A percentile compares a stretch with the other conserved stretches of the same genome.
Conservation (phyloP, 2,888 invertebrate genomes). For the Palloptera scutellata region DNA sequence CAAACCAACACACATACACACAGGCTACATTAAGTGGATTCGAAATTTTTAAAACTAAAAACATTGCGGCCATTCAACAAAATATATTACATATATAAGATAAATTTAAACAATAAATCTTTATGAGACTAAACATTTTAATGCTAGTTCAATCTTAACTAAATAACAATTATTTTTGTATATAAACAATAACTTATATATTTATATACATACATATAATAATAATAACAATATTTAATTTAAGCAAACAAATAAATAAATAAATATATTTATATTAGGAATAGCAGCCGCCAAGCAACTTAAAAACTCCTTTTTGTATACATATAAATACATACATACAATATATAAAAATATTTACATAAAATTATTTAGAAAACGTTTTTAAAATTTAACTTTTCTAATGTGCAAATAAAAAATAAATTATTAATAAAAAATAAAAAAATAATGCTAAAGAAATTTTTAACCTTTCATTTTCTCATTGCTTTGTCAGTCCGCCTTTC, state of each 20-base stretch:
- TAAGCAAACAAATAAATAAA: conserved; percentile 10
- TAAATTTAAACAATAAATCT: conserved; percentile 19
- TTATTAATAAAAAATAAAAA: conserved; percentile 41
- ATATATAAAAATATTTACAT: conserved; percentile 32
- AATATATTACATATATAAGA: conserved; percentile 3
- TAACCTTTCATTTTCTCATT: background rate
- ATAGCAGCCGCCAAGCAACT: conserved; percentile 44
- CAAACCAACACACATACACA: background rate
- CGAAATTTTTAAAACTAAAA: background rate
- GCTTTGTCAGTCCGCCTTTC: no score
- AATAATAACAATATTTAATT: background rate
- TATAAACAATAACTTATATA: conserved; percentile 8
- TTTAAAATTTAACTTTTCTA: conserved; percentile 15
- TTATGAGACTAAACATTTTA: conserved; percentile 28
- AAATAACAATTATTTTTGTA: background rate
- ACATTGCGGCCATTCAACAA: conserved; percentile 30
- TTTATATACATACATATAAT: conserved; percentile 37
- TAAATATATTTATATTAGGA: conserved; percentile 18
- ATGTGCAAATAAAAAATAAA: conserved; percentile 22
- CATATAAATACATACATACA: conserved; percentile 12
- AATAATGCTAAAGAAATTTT: background rate
- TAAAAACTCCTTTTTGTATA: conserved; percentile 37
- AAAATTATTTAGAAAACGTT: conserved; percentile 31
- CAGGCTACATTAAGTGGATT: background rate
- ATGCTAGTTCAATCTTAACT: background rate